A percentile compares a stretch with the other conserved stretches of the same genome.
These are phyloP conservation scores for Oceanites oceanicus DNA, from an alignment of 2,113 vertebrate species.

Conservation along the genomic window DNA sequence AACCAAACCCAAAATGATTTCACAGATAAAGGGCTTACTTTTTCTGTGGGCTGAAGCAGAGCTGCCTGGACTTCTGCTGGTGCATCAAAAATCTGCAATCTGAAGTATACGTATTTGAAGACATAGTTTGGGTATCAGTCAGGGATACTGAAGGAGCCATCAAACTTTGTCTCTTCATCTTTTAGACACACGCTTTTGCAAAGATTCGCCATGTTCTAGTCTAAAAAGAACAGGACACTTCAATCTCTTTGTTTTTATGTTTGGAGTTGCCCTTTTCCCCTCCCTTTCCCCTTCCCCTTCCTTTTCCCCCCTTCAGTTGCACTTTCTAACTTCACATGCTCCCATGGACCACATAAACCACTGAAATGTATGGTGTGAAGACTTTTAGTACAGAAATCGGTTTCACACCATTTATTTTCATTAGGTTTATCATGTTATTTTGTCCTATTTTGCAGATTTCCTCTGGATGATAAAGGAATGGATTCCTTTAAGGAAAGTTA, in stretches of 20 bases:
- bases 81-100: not conserved
- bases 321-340: not conserved
- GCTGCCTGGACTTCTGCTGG: not conserved
- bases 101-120: not conserved
- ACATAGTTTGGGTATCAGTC: not conserved
- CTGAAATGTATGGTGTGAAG: not conserved
- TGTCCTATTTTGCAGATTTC: not conserved
- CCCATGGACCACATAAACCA: not conserved
- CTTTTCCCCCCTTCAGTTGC: not conserved
- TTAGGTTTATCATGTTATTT: not conserved
- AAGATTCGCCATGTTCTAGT: not conserved
- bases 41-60: not conserved
- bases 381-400: slow-evolving; percentile 13
- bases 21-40: not conserved
- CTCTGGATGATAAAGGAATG: not conserved
- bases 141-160: not conserved
- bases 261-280: not conserved
- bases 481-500: not conserved
- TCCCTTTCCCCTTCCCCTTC: not conserved
- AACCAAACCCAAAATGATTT: not conserved
- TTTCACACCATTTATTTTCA: slow-evolving; percentile 21
- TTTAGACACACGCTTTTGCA: not conserved
- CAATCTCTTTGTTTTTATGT: not conserved
- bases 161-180: not conserved
- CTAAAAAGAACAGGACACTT: not conserved